Evolutionary conservation across 2,888 invertebrate genomes (phyloP).

Genomic region (Muscina levida): DNA sequence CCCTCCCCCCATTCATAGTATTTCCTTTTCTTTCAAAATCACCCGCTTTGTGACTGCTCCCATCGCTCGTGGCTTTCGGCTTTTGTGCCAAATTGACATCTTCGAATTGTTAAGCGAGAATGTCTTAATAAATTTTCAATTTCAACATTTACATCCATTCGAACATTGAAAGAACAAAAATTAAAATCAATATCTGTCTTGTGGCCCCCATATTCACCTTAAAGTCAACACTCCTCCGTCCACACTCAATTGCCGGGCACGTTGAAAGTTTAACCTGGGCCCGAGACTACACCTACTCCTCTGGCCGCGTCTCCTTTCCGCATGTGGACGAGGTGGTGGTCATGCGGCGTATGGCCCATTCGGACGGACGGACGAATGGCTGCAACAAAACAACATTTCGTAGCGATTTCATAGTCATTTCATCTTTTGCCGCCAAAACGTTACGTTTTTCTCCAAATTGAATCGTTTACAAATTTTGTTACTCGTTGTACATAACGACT

Average conservation of each 20-base stretch:
- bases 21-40: neutral
- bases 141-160: constrained; percentile 33
- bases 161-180: constrained; percentile 37
- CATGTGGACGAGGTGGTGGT: constrained; percentile 12
- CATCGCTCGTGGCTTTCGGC: neutral
- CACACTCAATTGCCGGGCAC: neutral
- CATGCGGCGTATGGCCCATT: constrained; percentile 22
- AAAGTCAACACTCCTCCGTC: constrained; percentile 39
- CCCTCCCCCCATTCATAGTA: too few relatives aligned
- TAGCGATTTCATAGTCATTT: constrained; percentile 44
- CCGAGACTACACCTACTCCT: too few relatives aligned
- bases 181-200: constrained; percentile 64
- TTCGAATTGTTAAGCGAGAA: constrained; percentile 46
- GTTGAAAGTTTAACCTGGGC: too few relatives aligned
- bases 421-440: constrained; percentile 64
- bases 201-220: constrained; percentile 58
- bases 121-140: constrained; percentile 57
- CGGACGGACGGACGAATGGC: constrained; percentile 15
- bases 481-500: constrained; percentile 76
- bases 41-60: neutral
- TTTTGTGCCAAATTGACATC: constrained; percentile 58
- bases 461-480: constrained; percentile 77
- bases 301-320: neutral
- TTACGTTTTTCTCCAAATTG: constrained; percentile 72
- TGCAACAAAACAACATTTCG: constrained; percentile 4